Evolutionary conservation across 2,113 vertebrate species (phyloP).

Genomic region (Corynorhinus townsendii): DNA sequence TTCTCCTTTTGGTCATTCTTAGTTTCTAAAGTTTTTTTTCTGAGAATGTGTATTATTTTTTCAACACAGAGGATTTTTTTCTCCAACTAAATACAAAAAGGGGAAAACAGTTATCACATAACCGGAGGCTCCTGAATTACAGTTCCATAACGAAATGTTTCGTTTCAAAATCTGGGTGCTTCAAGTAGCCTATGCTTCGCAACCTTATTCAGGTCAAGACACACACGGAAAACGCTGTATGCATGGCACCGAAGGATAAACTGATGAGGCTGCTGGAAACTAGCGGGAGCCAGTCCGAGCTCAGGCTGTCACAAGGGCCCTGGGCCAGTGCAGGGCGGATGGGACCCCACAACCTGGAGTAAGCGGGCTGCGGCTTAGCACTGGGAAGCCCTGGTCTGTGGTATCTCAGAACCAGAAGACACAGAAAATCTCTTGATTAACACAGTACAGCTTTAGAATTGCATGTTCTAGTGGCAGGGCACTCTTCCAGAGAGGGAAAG

Average conservation of each 20-base stretch:
- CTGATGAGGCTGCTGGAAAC: not conserved
- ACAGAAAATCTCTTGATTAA: not conserved
- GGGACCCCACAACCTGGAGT: not conserved
- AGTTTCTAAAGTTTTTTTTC: not conserved
- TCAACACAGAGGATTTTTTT: not conserved
- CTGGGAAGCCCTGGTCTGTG: not conserved
- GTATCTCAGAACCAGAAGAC: not conserved
- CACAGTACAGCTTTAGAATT: not conserved
- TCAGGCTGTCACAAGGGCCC: too few species aligned
- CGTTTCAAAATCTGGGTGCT: not conserved
- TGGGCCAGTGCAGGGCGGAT: fast-evolving
- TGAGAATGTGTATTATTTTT: not conserved
- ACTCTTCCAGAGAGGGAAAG: not conserved
- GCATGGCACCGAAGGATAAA: not conserved
- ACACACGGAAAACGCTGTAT: not conserved
- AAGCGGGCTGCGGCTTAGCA: not conserved
- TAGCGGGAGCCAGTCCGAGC: not conserved
- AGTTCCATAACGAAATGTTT: not conserved
- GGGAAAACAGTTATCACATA: not conserved
- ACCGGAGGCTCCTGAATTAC: not conserved
- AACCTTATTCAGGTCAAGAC: not conserved
- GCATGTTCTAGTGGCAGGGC: not conserved
- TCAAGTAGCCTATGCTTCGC: not conserved
- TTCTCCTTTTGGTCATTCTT: not conserved
- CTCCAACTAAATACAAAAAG: not conserved